phyloP scores from a whole-genome alignment of 2,888 invertebrate genomes.

The Strigamia maritima region DNA sequence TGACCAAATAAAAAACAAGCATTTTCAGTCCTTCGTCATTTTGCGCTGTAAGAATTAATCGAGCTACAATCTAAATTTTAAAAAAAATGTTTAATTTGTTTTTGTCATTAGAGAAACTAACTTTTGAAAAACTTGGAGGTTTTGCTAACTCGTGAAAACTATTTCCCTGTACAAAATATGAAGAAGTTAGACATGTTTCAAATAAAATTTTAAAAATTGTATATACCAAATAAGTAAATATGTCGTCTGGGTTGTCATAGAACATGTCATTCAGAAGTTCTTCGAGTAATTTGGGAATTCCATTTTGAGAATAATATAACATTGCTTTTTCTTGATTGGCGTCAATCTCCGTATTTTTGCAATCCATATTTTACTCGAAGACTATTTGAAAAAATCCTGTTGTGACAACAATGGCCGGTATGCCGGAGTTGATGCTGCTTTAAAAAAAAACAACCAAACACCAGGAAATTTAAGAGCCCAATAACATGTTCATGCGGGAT shows the following conservation, averaged over 20 bases:
- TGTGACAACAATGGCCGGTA: too few species aligned
- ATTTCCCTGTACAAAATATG: not conserved
- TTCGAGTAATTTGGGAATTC: constrained; percentile 14
- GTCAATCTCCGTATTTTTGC: not conserved
- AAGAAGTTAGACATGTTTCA: not conserved
- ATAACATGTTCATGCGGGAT: too few species aligned
- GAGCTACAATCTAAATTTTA: not conserved
- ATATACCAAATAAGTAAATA: not conserved
- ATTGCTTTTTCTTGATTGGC: not conserved
- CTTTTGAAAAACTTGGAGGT: not conserved
- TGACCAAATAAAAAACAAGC: not conserved
- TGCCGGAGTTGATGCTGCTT: too few species aligned
- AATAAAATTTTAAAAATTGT: not conserved
- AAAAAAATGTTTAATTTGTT: not conserved
- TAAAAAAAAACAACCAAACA: too few species aligned
- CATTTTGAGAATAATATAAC: not conserved
- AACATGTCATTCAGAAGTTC: constrained; percentile 23
- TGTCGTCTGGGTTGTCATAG: constrained; percentile 29
- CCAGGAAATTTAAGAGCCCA: too few species aligned
- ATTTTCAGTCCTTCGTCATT: not conserved
- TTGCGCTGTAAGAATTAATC: not conserved
- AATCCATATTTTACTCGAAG: not conserved
- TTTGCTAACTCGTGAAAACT: not conserved
- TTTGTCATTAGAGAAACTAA: not conserved
- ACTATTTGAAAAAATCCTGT: not conserved